Evolutionary conservation across 2,797 vertebrate genomes (phyloP), one percentile per base, ranked within the genome.

Genomic region (Thunnus albacares): DNA sequence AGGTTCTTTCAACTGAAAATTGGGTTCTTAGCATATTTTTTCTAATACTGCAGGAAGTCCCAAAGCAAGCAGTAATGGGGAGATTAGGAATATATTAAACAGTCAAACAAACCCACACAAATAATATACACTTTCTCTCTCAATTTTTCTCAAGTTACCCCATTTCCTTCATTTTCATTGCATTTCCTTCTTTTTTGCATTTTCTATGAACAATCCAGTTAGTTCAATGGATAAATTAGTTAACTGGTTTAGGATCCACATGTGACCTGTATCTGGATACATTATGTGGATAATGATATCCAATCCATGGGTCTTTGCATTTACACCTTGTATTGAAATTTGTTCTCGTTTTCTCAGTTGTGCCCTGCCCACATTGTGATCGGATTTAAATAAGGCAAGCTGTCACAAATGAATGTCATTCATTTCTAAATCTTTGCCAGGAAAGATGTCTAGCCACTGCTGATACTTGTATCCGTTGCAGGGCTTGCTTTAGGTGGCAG

Each of bases 51-150:
- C 47, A 62, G 15, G 71, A 71, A 74, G 63, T 71, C 33, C 78
- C 70, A 79, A 71, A 79, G 64, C 51, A 45, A 55, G 47, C 30
- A 57, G 60, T 80, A 73, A 81, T 51, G 52, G 56, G 51, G 30
- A 77, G 28, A 80, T 80, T 80, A 75, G 28, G 62, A 67, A 80
- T 83, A 75, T 35, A 76, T 82, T 58, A 82, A 75, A 73, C 56
- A 79, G 30, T 63, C 47, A 51, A 59, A 65, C 33, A 80, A 73
- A 78, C 47, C 26, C 20, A 75, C 33, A 76, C 7, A 63, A 47
- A 57, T 35, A 45, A 64, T 24, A 58, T 8, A 28, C 11, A 33
- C 33, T 63, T 4, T 67, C 18, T 49, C 28, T 18, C 20, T 47
- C 24, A 2, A n/a, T 71, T 51, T 64, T 18, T 45, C 53, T 69